These are phyloP conservation scores for Ashinkailepas kermadecensis DNA, from an alignment of 2,888 invertebrate species.

Conservation along the genomic window DNA sequence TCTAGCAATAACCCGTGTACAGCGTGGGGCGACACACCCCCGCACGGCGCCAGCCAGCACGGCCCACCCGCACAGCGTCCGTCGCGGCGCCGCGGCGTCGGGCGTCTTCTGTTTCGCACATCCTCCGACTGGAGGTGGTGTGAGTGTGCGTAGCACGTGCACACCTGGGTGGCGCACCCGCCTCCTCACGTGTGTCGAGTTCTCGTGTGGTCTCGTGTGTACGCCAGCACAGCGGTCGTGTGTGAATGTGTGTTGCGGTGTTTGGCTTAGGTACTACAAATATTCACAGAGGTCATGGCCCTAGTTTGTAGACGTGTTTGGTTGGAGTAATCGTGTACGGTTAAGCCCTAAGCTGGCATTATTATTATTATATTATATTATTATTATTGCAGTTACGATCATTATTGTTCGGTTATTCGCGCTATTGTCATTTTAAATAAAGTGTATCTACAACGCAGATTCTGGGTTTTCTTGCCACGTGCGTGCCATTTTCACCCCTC, in stretches of 20 bases:
- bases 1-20: background rate
- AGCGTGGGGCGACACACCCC: too few species aligned
- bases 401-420: conserved; percentile 1
- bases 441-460: conserved; percentile 12
- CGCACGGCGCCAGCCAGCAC: too few species aligned
- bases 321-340: background rate
- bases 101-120: too few species aligned
- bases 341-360: background rate
- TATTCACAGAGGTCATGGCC: background rate
- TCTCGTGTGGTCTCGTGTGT: background rate
- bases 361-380: conserved; percentile 12
- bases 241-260: background rate
- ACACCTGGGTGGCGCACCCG: too few species aligned
- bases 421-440: conserved; percentile 15
- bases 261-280: background rate
- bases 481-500: background rate
- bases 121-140: too few species aligned
- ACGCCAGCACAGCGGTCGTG: background rate
- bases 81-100: too few species aligned
- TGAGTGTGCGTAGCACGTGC: too few species aligned
- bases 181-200: too few species aligned
- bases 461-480: background rate
- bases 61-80: too few species aligned
- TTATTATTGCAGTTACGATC: background rate
- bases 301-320: conserved; percentile 4